Conservation (phyloP, 1,140 invertebrate genomes). For the Lasioglossum albipes region DNA sequence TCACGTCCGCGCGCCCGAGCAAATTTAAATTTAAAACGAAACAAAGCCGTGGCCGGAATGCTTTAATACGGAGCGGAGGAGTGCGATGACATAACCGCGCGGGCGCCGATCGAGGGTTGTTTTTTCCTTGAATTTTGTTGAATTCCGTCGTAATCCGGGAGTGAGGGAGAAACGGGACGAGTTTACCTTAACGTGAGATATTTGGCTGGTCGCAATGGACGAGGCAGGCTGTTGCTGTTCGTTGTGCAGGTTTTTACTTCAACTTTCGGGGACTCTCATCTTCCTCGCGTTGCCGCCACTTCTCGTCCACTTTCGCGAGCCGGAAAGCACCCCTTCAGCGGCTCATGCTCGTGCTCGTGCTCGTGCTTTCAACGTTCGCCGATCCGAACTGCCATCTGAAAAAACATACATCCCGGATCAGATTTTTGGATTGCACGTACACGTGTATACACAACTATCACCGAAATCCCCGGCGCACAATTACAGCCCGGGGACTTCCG, state of each 20-base stretch:
- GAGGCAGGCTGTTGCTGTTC: constrained; percentile 71
- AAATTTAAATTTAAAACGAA: constrained; percentile 38
- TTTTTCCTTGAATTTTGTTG: no score
- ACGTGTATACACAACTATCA: no score
- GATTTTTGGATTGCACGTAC: no score
- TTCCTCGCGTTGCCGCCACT: constrained; percentile 20
- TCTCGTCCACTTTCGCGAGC: constrained; percentile 41
- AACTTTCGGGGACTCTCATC: constrained; percentile 65
- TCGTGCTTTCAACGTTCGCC: constrained; percentile 26
- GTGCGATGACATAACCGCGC: no score
- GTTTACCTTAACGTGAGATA: constrained; percentile 72
- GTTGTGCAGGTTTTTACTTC: constrained; percentile 63
- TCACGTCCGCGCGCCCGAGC: not conserved
- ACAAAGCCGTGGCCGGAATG: constrained; percentile 1
- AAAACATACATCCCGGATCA: constrained; percentile 9
- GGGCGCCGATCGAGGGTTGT: no score
- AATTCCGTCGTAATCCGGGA: no score
- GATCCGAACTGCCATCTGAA: constrained; percentile 47
- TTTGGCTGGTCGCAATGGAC: constrained; percentile 70
- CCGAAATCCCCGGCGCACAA: no score
- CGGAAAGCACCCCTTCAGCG: constrained; percentile 30
- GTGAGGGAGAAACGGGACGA: not conserved
- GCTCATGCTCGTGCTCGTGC: constrained; percentile 20
- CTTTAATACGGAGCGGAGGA: not conserved
- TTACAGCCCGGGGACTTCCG: not conserved